phyloP scores from a whole-genome alignment of 2,888 invertebrate genomes.

The Belgica antarctica region DNA sequence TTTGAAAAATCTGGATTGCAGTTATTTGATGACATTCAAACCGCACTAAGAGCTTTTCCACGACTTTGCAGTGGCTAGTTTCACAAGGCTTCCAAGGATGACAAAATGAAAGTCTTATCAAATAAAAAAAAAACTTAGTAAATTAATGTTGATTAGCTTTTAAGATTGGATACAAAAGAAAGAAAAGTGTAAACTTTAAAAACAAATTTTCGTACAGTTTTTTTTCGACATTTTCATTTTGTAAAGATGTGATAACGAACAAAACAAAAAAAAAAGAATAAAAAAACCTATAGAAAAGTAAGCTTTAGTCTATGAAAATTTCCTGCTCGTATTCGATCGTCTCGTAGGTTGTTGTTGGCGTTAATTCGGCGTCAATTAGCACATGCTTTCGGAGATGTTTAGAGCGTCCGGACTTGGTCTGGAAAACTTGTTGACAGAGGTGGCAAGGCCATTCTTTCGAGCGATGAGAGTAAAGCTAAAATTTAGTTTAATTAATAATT shows the following conservation, averaged over 20 bases:
- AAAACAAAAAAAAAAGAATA: neutral
- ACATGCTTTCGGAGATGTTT: too few species aligned
- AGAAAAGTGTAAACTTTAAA: neutral
- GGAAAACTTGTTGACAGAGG: conserved; percentile 16
- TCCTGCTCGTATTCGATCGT: too few species aligned
- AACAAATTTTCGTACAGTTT: neutral
- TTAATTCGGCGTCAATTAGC: too few species aligned
- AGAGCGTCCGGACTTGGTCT: conserved; percentile 33
- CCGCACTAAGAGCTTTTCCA: too few species aligned
- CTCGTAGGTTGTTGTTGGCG: too few species aligned
- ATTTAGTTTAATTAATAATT: neutral
- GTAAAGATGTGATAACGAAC: conserved; percentile 19
- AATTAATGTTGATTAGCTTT: neutral
- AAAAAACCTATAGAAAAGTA: neutral
- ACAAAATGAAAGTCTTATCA: neutral
- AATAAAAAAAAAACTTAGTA: neutral
- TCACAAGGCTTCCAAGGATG: neutral
- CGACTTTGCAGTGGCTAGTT: too few species aligned
- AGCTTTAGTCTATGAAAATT: neutral
- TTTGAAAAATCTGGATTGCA: neutral
- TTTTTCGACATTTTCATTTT: conserved; percentile 8
- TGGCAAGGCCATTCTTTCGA: neutral
- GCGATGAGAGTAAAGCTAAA: conserved; percentile 17
- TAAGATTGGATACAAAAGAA: neutral
- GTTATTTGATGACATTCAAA: too few species aligned